Evolutionary conservation across 2,113 vertebrate species (phyloP).

Genomic region (Abramis brama): DNA sequence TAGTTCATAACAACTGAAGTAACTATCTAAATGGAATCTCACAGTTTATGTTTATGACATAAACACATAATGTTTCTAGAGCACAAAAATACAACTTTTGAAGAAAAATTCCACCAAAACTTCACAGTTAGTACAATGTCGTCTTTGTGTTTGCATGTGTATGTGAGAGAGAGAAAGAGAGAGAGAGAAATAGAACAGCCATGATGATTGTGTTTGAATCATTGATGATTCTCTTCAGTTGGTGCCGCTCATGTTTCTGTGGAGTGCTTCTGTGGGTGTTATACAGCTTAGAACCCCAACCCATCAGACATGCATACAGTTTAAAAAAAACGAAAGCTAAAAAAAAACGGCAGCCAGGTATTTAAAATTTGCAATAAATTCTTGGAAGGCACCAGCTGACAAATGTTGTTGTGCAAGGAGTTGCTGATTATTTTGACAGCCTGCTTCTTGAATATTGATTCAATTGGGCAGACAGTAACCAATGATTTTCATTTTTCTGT

Average conservation of each 20-base stretch:
- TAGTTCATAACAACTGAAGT: background rate
- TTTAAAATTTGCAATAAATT: background rate
- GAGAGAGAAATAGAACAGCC: conserved; percentile 21
- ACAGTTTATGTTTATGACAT: background rate
- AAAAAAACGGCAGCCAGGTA: no score
- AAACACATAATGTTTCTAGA: background rate
- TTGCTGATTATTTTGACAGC: background rate
- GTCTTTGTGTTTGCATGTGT: conserved; percentile 4
- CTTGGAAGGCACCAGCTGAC: background rate
- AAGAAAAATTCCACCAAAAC: background rate
- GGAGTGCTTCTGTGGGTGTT: conserved; percentile 12
- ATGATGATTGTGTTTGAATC: conserved; percentile 50
- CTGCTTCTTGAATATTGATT: background rate
- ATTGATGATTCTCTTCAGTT: conserved; percentile 53
- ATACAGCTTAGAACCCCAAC: background rate
- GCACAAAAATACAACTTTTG: background rate
- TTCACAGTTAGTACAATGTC: background rate
- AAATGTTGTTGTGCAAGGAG: background rate
- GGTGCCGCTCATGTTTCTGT: conserved; percentile 48
- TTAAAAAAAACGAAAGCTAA: background rate
- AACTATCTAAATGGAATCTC: background rate
- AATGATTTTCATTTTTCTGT: background rate
- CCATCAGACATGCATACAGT: background rate
- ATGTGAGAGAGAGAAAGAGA: conserved; percentile 20
- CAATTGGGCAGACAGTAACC: background rate